A percentile compares a stretch with the other conserved stretches of the same genome.
These are phyloP conservation scores for Sebastiscus tertius DNA, from an alignment of 2,797 vertebrate species.

Conservation along the genomic window DNA sequence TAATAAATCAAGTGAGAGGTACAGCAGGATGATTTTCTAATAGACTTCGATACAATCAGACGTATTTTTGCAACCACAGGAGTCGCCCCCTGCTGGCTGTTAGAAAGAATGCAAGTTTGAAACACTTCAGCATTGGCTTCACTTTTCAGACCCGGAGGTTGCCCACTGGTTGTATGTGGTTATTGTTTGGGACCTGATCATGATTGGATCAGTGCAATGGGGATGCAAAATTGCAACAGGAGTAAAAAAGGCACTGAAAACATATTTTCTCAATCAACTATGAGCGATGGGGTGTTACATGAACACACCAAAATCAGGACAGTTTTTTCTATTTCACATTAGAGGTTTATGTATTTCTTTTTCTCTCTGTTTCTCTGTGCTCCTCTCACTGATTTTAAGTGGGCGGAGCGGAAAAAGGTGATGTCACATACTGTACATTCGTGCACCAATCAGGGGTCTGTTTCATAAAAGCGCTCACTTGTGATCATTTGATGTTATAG, in stretches of 20 bases:
- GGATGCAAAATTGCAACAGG: neutral
- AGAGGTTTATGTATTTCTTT: neutral
- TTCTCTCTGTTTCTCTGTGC: neutral
- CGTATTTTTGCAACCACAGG: too few species aligned
- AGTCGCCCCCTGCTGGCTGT: too few species aligned
- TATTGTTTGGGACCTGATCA: neutral
- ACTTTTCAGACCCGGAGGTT: too few species aligned
- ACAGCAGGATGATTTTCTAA: rapidly evolving
- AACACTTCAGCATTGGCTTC: too few species aligned
- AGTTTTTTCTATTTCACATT: neutral
- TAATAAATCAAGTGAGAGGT: rapidly evolving
- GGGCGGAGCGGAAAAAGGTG: neutral
- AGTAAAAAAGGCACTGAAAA: neutral
- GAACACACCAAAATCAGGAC: neutral
- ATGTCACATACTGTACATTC: neutral
- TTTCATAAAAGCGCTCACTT: neutral
- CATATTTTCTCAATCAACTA: neutral
- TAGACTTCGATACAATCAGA: too few species aligned
- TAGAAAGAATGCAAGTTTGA: too few species aligned
- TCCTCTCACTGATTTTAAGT: neutral
- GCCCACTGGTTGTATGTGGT: neutral
- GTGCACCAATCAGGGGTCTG: neutral
- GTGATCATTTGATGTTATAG: neutral
- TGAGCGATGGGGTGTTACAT: too few species aligned
- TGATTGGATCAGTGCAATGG: neutral